Conservation (phyloP, 2,888 invertebrate genomes). For the Diarsia dahlii region DNA sequence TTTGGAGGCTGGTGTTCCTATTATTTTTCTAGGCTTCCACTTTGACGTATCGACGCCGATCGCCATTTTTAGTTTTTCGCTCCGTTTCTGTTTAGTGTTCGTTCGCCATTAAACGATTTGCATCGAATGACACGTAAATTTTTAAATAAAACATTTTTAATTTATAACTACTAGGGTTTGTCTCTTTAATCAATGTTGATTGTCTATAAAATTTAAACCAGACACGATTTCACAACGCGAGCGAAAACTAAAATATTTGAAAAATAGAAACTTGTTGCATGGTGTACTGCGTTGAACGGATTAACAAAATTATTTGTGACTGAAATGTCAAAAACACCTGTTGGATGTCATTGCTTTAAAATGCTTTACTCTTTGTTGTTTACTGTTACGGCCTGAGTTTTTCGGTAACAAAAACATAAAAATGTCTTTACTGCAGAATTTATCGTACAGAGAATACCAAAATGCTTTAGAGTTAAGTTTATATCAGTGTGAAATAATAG, state of each 20-base stretch:
- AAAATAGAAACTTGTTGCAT: neutral
- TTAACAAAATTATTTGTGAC: neutral
- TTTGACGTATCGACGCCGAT: conserved; percentile 89
- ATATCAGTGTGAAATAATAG: conserved; percentile 82
- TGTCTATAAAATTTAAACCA: neutral
- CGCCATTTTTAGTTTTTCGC: conserved; percentile 81
- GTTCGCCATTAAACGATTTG: neutral
- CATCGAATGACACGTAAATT: neutral
- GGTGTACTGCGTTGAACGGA: neutral
- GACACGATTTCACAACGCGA: too few species aligned
- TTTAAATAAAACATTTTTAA: neutral
- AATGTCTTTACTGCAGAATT: conserved; percentile 83
- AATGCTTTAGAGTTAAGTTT: conserved; percentile 74
- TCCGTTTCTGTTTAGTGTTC: conserved; percentile 20
- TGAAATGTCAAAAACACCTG: conserved; percentile 25
- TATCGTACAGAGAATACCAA: conserved; percentile 82
- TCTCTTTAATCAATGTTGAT: neutral
- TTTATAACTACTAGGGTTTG: too few species aligned
- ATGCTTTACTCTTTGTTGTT: too few species aligned
- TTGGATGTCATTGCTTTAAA: neutral
- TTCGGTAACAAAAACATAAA: conserved; percentile 1
- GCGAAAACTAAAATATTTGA: neutral
- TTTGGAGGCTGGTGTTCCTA: conserved; percentile 92
- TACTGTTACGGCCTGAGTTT: neutral
- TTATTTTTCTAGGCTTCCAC: conserved; percentile 92